Base-by-base conservation (phyloP, 2,797 vertebrate genomes). In the Forpus xanthops region DNA sequence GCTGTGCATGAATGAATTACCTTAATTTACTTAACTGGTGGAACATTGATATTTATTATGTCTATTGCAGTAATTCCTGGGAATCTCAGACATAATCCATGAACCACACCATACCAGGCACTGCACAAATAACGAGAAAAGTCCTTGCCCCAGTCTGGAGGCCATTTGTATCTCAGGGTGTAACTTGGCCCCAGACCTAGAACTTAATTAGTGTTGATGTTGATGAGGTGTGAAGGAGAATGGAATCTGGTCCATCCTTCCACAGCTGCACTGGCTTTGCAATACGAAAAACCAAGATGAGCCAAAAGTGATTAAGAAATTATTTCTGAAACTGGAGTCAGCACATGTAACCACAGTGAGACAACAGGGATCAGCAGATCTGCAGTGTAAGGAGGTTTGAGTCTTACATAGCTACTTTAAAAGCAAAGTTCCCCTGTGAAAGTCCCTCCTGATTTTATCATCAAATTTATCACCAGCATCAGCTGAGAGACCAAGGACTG, bases 251-350 rank as follows among this genome's bases (percentile, higher is more conserved):
- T 86, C 82, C 82, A 73, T 92, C 93, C 85, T 89, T 95, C 79
- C 89, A 49, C 94, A 97, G 94, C 94, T 96, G 93, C 94, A 88
- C 39, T 5, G 41, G 82, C 89, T 97, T 92, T 91, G 94, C 94
- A 86, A 84, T 82, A 83, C 0, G 15, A 94, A 96, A 94, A 92
- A 12, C 47, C 79, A 93, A 85, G 85, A 93, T 82, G 92, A 94
- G 94, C 94, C 95, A 96, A 96, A 97, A 90, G 82, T 76, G 87
- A 93, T 96, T 95, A 96, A 96, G 94, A 96, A 95, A 96, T 94
- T 95, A 90, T 92, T 94, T 94, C 83, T 93, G 76, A 92, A 96
- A 94, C 55, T 76, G 64, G 33, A 96, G 94, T 96, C 94, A 95
- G 92, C 89, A 93, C 73, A 94, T 85, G 93, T 85, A 95, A 94